Conservation (phyloP, 2,797 vertebrate genomes). For the Trachurus trachurus region DNA sequence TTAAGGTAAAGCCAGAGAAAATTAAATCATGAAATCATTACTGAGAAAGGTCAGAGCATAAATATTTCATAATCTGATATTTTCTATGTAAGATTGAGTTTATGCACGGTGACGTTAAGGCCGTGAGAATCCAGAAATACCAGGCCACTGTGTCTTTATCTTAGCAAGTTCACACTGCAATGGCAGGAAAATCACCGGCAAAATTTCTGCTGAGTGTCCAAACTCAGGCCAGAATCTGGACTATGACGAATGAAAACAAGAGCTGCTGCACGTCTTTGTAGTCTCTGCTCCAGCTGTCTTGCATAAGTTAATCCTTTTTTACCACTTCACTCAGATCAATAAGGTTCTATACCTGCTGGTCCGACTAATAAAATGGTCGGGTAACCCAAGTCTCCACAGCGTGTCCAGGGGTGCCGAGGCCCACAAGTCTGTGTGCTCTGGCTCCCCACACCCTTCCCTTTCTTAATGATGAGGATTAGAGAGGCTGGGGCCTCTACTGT, state of each 20-base stretch:
- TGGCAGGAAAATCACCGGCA: conserved; percentile 8
- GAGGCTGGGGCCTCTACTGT: conserved; percentile 83
- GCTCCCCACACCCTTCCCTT: conserved; percentile 79
- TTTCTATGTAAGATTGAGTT: conserved; percentile 77
- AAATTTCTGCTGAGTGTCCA: conserved; percentile 51
- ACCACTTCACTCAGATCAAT: conserved; percentile 80
- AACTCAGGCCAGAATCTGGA: conserved; percentile 34
- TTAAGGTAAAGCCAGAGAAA: conserved; percentile 81
- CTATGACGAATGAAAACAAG: conserved; percentile 50
- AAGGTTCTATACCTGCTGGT: conserved; percentile 75
- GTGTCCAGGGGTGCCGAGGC: conserved; percentile 77
- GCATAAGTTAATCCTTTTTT: conserved; percentile 75
- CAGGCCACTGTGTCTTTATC: conserved; percentile 55
- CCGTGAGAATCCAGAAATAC: conserved; percentile 47
- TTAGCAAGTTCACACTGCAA: conserved; percentile 32
- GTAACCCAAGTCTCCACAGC: conserved; percentile 76
- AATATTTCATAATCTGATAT: conserved; percentile 87
- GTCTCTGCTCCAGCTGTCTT: conserved; percentile 67
- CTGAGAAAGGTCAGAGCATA: conserved; percentile 83
- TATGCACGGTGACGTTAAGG: conserved; percentile 59
- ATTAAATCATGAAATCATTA: conserved; percentile 85
- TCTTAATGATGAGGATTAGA: conserved; percentile 88
- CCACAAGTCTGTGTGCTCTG: conserved; percentile 62
- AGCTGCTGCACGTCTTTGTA: conserved; percentile 58
- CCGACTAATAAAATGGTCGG: conserved; percentile 75